Evolutionary conservation across 2,113 vertebrate genomes (phyloP).

Genomic region (Origma solitaria): DNA sequence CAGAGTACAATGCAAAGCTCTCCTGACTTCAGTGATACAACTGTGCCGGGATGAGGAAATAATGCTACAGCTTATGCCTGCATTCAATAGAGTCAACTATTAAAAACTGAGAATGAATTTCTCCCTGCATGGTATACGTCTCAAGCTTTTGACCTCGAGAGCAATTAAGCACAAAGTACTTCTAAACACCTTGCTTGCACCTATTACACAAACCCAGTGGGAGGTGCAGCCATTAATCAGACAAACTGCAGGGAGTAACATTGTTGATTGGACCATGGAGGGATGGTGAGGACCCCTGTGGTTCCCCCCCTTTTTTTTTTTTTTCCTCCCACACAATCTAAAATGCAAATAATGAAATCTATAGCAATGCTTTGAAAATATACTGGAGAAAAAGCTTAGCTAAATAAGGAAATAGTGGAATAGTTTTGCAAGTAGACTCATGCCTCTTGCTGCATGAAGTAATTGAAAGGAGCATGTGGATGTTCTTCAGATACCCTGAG

Average conservation of each 20-base stretch:
- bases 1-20: not conserved
- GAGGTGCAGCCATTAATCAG: constrained; percentile 63
- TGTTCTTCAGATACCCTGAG: not conserved
- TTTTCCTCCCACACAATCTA: constrained; percentile 41
- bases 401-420: not conserved
- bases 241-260: constrained; percentile 63
- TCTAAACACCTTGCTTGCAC: constrained; percentile 62
- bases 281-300: constrained; percentile 27
- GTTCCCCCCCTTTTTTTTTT: not conserved
- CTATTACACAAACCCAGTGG: constrained; percentile 63
- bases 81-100: constrained; percentile 2
- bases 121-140: not conserved
- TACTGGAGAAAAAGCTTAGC: not conserved
- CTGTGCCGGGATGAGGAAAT: not conserved
- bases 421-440: not conserved
- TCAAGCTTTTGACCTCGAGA: constrained; percentile 49
- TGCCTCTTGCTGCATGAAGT: not conserved
- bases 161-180: constrained; percentile 60
- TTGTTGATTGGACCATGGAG: constrained; percentile 62
- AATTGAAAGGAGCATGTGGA: not conserved
- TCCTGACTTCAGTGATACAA: not conserved
- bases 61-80: not conserved
- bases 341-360: constrained; percentile 58
- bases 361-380: constrained; percentile 22
- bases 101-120: constrained; percentile 49